Base-by-base conservation (phyloP, 2,888 invertebrate genomes). In the Leptothorax acervorum region DNA sequence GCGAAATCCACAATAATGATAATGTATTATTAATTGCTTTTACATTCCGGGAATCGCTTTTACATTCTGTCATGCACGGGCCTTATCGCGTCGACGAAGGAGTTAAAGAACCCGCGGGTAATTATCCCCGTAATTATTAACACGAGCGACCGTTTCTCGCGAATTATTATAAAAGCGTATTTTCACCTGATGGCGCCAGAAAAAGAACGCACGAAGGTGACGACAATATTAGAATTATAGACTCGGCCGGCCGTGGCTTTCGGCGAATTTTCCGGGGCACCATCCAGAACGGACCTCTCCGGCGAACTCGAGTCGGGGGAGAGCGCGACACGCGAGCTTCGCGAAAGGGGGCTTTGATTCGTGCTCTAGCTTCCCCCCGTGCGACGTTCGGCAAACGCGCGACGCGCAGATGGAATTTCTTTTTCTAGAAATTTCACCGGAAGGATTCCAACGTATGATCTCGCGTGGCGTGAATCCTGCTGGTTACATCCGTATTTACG, bases 181-280 rank as follows among this genome's bases (percentile, higher is more conserved):
- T 88, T 84, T 88, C 86, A 81, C 79, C 31, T 28, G 23, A 23
- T 23, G 48, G 51, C 11, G 53, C 23, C 18, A 53, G 12, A 28
- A 82, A 84, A 51, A 55, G 51, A 55, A 28, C 78, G 28, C 63
- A 70, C 48, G 45, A 60, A 42, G 45, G 75, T 78, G 23, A 65
- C 74, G 66, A 51, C 53, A 42, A 35, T 63, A 60, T 71, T 23
- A 45, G 12, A 28, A 35, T 35, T 35, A 28, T 55, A 45, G 53
- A 70, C 60, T 4, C 71, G 48, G 71, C 82, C 81, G 39, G 28
- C 63, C 18, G 35, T 78, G 83, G 89, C 89, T 92, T 92, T 92
- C 91, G 51, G 75, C 88, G 86, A 92, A 93, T 92, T 92, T 92
- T 89, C 90, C 82, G 65, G 84, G 76, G 89, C 89, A 90, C 68